phyloP scores from a whole-genome alignment of 2,113 vertebrate genomes.

The Pachycephala philippinensis region DNA sequence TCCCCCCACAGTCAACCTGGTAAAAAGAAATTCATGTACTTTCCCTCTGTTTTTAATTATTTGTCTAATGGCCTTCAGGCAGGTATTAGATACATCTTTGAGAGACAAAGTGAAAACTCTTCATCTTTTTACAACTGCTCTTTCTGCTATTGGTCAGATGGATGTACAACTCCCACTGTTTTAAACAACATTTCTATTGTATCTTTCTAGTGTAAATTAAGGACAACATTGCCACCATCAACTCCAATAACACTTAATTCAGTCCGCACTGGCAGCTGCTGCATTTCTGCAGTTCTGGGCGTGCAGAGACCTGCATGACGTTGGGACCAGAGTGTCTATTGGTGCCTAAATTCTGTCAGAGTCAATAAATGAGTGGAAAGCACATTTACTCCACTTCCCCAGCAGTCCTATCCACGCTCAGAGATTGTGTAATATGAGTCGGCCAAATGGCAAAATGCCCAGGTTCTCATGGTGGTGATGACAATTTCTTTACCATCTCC shows the following conservation, averaged over 20 bases:
- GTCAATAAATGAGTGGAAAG: neutral
- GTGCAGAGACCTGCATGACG: neutral
- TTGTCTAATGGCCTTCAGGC: neutral
- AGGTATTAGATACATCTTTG: neutral
- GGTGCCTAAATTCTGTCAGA: neutral
- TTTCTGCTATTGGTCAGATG: neutral
- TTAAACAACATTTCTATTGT: neutral
- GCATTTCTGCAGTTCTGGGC: neutral
- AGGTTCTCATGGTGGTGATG: neutral
- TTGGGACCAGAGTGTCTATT: neutral
- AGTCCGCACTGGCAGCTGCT: neutral
- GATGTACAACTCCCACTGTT: neutral
- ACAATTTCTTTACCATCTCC: neutral
- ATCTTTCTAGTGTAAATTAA: neutral
- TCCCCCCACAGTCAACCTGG: neutral
- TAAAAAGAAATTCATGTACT: neutral
- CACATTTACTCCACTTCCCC: neutral
- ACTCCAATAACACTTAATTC: neutral
- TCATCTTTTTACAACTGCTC: neutral
- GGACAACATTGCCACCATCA: neutral
- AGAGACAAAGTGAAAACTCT: neutral
- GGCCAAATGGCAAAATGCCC: neutral
- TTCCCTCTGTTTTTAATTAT: neutral
- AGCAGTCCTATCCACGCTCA: neutral
- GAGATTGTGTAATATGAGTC: fast-evolving